Base-by-base conservation (phyloP, 2,888 invertebrate genomes). In the Podabrus alpinus region DNA sequence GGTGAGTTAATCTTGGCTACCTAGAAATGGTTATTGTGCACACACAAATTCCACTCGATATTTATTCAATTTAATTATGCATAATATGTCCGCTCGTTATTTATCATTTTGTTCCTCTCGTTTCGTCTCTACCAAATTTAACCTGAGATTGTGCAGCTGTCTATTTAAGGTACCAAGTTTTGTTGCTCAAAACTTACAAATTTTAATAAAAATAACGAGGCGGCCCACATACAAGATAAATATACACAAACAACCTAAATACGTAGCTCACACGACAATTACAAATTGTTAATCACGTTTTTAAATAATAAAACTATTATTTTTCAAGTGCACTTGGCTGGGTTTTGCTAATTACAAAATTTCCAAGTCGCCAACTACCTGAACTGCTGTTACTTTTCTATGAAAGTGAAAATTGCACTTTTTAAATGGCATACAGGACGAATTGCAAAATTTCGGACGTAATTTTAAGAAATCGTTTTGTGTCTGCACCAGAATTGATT, bases 1-100 rank as follows among this genome's bases (percentile, higher is more conserved):
- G 94, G 94, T 94, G 90, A 92, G 92, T 91, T 87, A 88, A 80
- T 45, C 19, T 21, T 64, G 19, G 62, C 62, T 64, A 64, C 62
- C 62, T 64, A 64, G 59, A 68, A 71, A 72, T 71, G 70, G 74
- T 73, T 67, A 62, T 67, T 62, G 69, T 69, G 66, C 72, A 74
- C 69, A 66, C 72, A 72, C 70, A 68, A 77, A 77, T 74, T 69
- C 69, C 64, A 62, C 61, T 76, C 73, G 16, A 71, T 67, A 71
- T 64, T 69, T 73, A 24, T 76, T 24, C n/a, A 21, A 69, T 75
- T 71, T 73, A 70, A 71, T 15, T 66, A 21, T 66, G 29, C 25
- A 64, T 64, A 64, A 19, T 64, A 19, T 16, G 21, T 19, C n/a
- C 21, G 21, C 62, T n/a, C 17, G 21, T 64, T 64, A 21, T 19